Evolutionary conservation across 2,888 invertebrate genomes (phyloP), one percentile per base, ranked within the genome.

Genomic region (Chymomyza amoena): DNA sequence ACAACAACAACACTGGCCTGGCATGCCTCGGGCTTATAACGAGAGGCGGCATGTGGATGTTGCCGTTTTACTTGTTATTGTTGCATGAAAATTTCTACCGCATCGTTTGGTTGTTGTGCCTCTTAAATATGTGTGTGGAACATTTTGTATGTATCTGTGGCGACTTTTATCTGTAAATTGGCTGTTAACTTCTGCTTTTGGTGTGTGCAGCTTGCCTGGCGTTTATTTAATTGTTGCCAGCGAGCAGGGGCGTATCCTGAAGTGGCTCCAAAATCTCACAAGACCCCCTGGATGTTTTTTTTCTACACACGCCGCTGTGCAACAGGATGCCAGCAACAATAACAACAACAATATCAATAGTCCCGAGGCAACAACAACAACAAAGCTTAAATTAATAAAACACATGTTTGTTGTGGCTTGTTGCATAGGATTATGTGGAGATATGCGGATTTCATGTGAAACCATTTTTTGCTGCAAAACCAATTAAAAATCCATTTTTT

Each of bases 381-480:
- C 13, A 13, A 45, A 45, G 39, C 39, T 10, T 13, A 45, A 45
- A 45, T 45, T 45, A 45, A 45, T 45, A 45, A 45, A 45, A 45
- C 39, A 45, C 13, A 45, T 45, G 39, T 45, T 45, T 45, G 39
- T 45, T 45, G 39, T 45, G 5, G 39, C 9, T 45, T 45, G 39
- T 13, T 13, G 39, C 61, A 61, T 61, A 45, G 36, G 16, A 57
- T 60, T 54, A 50, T 56, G 50, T 52, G 45, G 4, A 32, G 56
- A 61, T 36, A 68, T 69, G 68, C 72, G 66, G 69, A 80, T 69
- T 84, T 78, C 83, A 83, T 84, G 80, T 78, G 78, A 82, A 84
- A 77, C 85, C 71, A 81, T 81, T 80, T 87, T 82, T 57, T 16
- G 61, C 18, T 57, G 32, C 9, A 68, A 13, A 62, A 20, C 16